Conservation (phyloP, 2,888 invertebrate species). For the Scaptomyza caliginosa region DNA sequence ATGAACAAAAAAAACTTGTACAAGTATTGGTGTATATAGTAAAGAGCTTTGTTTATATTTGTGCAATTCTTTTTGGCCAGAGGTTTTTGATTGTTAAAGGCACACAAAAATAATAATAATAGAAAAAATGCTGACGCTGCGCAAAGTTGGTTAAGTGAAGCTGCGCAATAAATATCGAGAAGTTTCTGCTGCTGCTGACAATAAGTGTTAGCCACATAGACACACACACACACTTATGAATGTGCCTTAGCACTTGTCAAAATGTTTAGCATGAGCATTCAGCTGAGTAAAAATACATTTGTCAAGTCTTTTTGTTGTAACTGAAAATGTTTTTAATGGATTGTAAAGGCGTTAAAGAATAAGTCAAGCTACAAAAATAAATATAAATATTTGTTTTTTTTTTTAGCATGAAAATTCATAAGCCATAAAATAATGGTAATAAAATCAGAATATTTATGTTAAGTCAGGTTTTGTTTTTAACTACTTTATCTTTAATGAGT, state of each 20-base stretch:
- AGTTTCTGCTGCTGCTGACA: slow-evolving; percentile 16
- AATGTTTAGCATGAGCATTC: slow-evolving; percentile 5
- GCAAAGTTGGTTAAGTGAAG: slow-evolving; percentile 50
- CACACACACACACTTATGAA: background rate
- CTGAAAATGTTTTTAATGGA: slow-evolving; percentile 9
- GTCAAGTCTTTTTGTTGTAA: slow-evolving; percentile 17
- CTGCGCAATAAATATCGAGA: slow-evolving; percentile 47
- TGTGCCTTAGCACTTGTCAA: slow-evolving; percentile 19
- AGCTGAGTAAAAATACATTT: slow-evolving; percentile 31
- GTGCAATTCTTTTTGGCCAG: slow-evolving; percentile 28
- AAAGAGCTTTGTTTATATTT: slow-evolving; percentile 42
- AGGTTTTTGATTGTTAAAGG: slow-evolving; percentile 26
- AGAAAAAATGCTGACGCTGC: slow-evolving; percentile 65
- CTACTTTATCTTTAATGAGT: background rate
- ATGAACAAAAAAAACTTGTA: background rate
- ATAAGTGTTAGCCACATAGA: slow-evolving; percentile 8
- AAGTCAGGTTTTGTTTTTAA: no score
- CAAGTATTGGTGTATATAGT: slow-evolving; percentile 19
- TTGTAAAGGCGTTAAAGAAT: slow-evolving; percentile 1
- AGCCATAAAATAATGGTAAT: background rate
- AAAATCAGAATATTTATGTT: no score
- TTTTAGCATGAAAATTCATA: background rate
- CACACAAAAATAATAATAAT: slow-evolving; percentile 32
- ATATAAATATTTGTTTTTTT: background rate
- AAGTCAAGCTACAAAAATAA: background rate